Conservation (phyloP, 2,113 vertebrate species). For the Parotia lawesii region DNA sequence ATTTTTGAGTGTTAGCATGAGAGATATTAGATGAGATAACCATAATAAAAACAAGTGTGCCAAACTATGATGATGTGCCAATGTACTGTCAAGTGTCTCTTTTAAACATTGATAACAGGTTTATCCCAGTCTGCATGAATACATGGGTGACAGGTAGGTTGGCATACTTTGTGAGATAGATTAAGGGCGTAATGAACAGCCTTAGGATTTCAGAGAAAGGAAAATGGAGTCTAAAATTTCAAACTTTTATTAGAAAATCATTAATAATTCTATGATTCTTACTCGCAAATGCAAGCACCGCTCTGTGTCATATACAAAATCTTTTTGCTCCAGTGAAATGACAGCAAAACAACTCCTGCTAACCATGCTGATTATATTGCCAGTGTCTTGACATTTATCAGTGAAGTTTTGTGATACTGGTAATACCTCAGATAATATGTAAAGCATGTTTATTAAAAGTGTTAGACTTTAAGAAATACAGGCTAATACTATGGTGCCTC, state of each 20-base stretch:
- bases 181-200: not conserved
- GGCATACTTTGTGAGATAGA: not conserved
- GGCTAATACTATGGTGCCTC: not conserved
- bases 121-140: not conserved
- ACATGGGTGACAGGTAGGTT: not conserved
- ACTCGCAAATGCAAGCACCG: not conserved
- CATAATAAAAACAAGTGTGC: not conserved
- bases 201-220: not conserved
- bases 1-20: not conserved
- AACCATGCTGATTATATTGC: not conserved
- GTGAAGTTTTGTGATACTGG: not conserved
- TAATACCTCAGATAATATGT: not conserved
- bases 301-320: not conserved
- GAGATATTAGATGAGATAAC: not conserved
- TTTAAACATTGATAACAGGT: not conserved
- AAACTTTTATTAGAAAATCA: not conserved
- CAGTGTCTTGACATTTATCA: not conserved
- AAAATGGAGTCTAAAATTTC: not conserved
- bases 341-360: not conserved
- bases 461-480: not conserved
- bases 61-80: fast-evolving
- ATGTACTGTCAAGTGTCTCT: not conserved
- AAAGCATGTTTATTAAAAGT: not conserved
- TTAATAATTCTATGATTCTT: not conserved
- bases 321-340: not conserved